A percentile compares a stretch with the other conserved stretches of the same genome.
Conservation (phyloP, 2,113 vertebrate species). For the Channa argus region DNA sequence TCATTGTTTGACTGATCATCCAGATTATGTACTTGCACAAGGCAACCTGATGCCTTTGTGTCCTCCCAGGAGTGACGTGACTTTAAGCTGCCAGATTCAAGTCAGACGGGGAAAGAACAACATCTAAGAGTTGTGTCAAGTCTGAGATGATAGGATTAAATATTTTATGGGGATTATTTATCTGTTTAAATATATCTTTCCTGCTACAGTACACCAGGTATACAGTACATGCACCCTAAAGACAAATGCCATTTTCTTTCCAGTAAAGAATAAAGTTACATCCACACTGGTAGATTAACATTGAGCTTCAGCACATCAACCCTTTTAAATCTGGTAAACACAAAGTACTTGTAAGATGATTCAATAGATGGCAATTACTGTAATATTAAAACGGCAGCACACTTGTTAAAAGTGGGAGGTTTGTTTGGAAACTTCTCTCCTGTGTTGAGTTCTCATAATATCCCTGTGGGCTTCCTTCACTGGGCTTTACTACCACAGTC, state of each 20-base stretch:
- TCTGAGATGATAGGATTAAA: slow-evolving; percentile 65
- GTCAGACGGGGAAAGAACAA: slow-evolving; percentile 30
- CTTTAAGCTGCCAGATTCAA: slow-evolving; percentile 58
- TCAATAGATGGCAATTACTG: neutral
- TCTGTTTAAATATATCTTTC: slow-evolving; percentile 43
- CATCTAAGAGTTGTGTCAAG: slow-evolving; percentile 48
- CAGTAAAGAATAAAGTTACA: slow-evolving; percentile 2
- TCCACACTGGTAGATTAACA: neutral
- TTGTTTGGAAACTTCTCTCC: slow-evolving; percentile 5
- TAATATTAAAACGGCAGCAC: slow-evolving; percentile 11
- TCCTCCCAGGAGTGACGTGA: slow-evolving; percentile 21
- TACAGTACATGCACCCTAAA: slow-evolving; percentile 25
- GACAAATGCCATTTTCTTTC: slow-evolving; percentile 16
- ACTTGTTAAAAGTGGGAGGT: no score
- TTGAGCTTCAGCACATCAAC: slow-evolving; percentile 2
- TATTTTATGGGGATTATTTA: slow-evolving; percentile 61
- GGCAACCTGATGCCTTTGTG: slow-evolving; percentile 8
- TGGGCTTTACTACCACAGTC: slow-evolving; percentile 6
- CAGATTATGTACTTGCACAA: slow-evolving; percentile 6
- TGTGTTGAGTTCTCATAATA: slow-evolving; percentile 9
- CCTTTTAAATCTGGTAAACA: neutral
- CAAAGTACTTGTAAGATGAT: slow-evolving; percentile 37
- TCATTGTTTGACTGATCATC: slow-evolving; percentile 15
- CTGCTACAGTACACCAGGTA: slow-evolving; percentile 30
- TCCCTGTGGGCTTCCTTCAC: slow-evolving; percentile 24